Evolutionary conservation across 2,113 vertebrate species (phyloP).

Genomic region (Thryonomys swinderianus): DNA sequence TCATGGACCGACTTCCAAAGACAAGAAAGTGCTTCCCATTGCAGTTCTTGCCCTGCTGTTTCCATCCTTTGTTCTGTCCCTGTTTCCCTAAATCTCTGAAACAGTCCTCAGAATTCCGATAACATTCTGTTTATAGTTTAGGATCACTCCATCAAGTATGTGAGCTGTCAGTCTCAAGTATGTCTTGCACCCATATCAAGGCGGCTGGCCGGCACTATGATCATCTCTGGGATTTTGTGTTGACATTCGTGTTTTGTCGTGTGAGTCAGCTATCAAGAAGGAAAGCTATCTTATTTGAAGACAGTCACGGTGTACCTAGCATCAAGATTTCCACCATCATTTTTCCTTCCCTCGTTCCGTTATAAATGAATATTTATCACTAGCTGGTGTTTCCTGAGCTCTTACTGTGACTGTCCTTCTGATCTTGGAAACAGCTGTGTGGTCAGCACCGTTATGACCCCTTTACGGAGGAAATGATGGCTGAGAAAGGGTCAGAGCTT

Average conservation of each 20-base stretch:
- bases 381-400: background rate
- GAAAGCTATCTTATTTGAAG: conserved; percentile 21
- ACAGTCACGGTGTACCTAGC: background rate
- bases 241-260: background rate
- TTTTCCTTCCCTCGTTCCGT: background rate
- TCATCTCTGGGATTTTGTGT: background rate
- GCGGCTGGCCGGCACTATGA: background rate
- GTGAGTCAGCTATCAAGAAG: background rate
- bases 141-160: background rate
- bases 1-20: background rate
- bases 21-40: background rate
- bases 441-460: background rate
- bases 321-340: background rate
- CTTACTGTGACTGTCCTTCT: background rate
- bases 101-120: background rate
- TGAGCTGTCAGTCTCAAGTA: background rate
- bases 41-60: background rate
- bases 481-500: background rate
- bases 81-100: background rate
- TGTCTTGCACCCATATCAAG: background rate
- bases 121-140: background rate
- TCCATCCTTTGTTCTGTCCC: background rate
- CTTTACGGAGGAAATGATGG: background rate
- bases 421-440: background rate
- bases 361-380: background rate